Evolutionary conservation across 2,113 vertebrate genomes (phyloP).

Genomic region (Upupa epops): DNA sequence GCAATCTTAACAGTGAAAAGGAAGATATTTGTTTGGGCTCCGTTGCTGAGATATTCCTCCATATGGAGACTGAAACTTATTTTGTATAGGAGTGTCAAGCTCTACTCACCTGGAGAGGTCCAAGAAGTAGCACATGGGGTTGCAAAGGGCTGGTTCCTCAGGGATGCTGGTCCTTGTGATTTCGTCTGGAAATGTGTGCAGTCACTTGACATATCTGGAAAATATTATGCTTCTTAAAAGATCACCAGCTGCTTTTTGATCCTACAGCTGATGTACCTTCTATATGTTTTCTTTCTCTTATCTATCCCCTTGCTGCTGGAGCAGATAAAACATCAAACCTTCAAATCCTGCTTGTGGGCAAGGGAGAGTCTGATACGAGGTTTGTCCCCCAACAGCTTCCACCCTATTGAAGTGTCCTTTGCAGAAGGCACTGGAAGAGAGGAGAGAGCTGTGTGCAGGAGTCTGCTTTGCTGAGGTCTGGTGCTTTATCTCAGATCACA

Average conservation of each 20-base stretch:
- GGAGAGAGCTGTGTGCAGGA: rapidly evolving
- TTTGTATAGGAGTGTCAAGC: not conserved
- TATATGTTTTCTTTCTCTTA: not conserved
- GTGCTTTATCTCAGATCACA: not conserved
- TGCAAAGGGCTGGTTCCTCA: not conserved
- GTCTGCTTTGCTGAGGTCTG: not conserved
- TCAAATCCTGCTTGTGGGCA: not conserved
- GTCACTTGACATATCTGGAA: not conserved
- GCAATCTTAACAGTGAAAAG: not conserved
- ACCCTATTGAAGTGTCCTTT: not conserved
- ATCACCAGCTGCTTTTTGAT: not conserved
- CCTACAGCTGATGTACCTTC: not conserved
- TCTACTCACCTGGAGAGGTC: not conserved
- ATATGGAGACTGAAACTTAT: not conserved
- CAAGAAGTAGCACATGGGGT: rapidly evolving
- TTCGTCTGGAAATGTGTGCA: not conserved
- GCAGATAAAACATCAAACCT: not conserved
- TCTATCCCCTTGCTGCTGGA: not conserved
- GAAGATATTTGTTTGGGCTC: not conserved
- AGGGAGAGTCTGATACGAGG: not conserved
- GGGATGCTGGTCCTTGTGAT: not conserved
- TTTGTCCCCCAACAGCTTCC: not conserved
- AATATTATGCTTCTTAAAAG: not conserved
- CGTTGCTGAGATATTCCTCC: not conserved
- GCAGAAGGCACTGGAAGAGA: not conserved